Percentiles rank a stretch among this genome's conserved stretches.
phyloP scores from a whole-genome alignment of 2,797 vertebrate species.

The Anas capensis region DNA sequence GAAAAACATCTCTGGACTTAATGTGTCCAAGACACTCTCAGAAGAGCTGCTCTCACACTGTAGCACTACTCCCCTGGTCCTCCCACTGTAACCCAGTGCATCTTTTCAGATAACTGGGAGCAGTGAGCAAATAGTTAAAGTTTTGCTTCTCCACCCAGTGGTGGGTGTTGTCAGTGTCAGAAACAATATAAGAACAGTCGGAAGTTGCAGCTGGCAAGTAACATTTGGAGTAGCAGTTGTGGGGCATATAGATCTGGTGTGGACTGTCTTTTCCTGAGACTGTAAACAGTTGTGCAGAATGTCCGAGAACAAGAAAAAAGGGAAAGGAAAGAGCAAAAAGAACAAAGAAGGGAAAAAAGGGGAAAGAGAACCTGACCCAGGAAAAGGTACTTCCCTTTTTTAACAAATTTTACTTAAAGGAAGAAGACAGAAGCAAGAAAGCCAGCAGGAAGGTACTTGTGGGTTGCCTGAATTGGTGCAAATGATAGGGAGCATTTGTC shows the following conservation, averaged over 20 bases:
- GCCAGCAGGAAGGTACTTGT: constrained; percentile 26
- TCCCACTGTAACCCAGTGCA: constrained; percentile 31
- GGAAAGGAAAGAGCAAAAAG: constrained; percentile 82
- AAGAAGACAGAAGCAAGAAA: constrained; percentile 59
- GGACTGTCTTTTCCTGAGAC: constrained; percentile 66
- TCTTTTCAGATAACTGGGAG: constrained; percentile 39
- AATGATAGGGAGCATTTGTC: constrained; percentile 21
- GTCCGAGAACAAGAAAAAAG: constrained; percentile 81
- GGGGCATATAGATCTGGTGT: constrained; percentile 72
- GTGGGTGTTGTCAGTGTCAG: constrained; percentile 83
- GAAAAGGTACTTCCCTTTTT: constrained; percentile 82
- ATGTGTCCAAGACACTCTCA: rapidly evolving
- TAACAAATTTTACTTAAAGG: constrained; percentile 69
- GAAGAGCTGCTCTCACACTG: neutral
- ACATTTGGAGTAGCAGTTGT: constrained; percentile 70
- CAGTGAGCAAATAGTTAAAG: constrained; percentile 83
- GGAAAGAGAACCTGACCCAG: constrained; percentile 78
- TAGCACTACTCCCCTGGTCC: neutral
- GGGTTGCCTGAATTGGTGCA: constrained; percentile 48
- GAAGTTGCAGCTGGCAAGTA: constrained; percentile 80
- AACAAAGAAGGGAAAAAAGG: constrained; percentile 80
- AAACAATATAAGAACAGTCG: constrained; percentile 82
- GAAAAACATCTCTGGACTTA: neutral
- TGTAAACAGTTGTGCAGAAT: constrained; percentile 77
- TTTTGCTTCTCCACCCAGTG: constrained; percentile 81